Base-by-base conservation (phyloP, 2,113 vertebrate genomes). In the Archocentrus centrarchus region DNA sequence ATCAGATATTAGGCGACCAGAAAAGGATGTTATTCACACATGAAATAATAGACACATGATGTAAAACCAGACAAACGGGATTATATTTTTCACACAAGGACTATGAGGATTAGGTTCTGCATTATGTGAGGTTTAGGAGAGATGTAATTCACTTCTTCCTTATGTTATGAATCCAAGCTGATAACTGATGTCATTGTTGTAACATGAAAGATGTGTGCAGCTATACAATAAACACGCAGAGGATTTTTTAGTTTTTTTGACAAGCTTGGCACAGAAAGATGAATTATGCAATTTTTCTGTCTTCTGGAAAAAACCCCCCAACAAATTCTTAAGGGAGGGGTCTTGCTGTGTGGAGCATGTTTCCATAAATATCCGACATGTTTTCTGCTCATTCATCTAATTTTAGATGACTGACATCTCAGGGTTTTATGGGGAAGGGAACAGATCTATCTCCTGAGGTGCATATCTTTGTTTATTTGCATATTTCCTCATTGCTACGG, bases 361-460 rank as follows among this genome's bases (percentile, higher is more conserved):
- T 82, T 82, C 84, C 84, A 87, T 79, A 89, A 89, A 84, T 92
- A 92, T 77, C 88, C 39, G 77, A 85, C 85, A 76, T 78, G 57
- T 86, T 87, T 86, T 80, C 68, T 83, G 27, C 77, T 83, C 73
- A 64, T 47, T 86, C 60, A 37, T 88, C 89, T 91, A 82, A 92
- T 84, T 93, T 92, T 88, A 88, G 90, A 89, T 81, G 77, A 89
- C 17, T 85, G 83, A 87, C 88, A 76, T 82, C 44, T 84, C 50
- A 32, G 64, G 77, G 81, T 85, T 93, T 79, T 24, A 83, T n/a
- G 55, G 64, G 66, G 79, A 83, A 64, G 32, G 77, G 24, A 79
- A 73, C 57, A 39, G 59, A 73, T 79, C 63, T 84, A 60, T 61
- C 64, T 62, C 75, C 79, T 47, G 59, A 44, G 20, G n/a, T 55